Evolutionary conservation across 2,797 vertebrate genomes (phyloP).

Genomic region (Eulemur coronatus): DNA sequence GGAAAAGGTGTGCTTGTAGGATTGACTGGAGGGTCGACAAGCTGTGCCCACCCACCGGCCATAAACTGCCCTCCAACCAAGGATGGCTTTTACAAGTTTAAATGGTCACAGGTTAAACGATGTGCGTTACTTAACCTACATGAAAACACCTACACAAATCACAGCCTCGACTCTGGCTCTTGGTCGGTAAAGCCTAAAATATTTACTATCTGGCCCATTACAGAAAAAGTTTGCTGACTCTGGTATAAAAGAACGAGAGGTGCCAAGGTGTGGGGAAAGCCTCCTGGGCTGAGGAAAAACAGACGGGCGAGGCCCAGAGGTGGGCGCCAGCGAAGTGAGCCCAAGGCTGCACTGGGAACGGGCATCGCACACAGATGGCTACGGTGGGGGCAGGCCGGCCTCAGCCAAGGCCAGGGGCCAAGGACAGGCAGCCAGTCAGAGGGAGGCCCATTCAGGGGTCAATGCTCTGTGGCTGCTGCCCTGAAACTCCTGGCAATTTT

Average conservation of each 20-base stretch:
- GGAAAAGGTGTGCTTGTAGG: neutral
- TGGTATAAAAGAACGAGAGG: neutral
- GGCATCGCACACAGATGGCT: too few species aligned
- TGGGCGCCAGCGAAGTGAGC: neutral
- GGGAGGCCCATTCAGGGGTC: too few species aligned
- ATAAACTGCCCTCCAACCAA: neutral
- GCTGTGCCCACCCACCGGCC: neutral
- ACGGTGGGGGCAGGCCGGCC: too few species aligned
- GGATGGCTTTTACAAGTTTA: too few species aligned
- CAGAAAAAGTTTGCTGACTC: neutral
- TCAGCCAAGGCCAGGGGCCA: neutral
- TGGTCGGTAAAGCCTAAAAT: neutral
- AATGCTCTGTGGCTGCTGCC: neutral
- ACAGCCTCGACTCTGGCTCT: neutral
- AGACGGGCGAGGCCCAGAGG: too few species aligned
- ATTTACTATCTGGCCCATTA: neutral
- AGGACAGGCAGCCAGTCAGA: neutral
- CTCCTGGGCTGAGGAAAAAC: too few species aligned
- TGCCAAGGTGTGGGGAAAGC: neutral
- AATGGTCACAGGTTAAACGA: neutral
- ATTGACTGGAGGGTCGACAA: neutral
- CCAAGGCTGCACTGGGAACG: too few species aligned
- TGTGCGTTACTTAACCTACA: too few species aligned
- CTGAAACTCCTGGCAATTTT: too few species aligned
- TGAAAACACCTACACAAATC: neutral